Conservation (phyloP, 2,797 vertebrate species). For the Brotogeris chrysoptera region DNA sequence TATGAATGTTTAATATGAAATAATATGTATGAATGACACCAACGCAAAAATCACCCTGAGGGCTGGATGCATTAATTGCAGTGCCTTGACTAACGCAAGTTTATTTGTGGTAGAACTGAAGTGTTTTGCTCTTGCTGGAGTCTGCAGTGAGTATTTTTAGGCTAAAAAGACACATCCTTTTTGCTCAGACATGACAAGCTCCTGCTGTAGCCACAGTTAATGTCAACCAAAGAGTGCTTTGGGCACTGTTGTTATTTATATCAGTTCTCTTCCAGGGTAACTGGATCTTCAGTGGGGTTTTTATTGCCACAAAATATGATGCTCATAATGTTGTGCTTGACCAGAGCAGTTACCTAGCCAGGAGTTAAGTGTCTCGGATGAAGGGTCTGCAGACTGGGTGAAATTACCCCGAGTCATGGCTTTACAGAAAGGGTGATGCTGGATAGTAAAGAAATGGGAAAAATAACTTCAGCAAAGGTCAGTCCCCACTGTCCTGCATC, state of each 20-base stretch:
- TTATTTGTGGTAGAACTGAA: not conserved
- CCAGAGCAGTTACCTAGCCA: not conserved
- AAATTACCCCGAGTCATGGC: not conserved
- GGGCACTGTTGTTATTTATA: not conserved
- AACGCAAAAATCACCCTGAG: not conserved
- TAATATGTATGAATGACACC: not conserved
- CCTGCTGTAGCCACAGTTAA: not conserved
- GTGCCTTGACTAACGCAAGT: not conserved
- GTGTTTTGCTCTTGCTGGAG: not conserved
- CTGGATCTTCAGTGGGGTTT: not conserved
- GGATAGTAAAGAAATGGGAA: not conserved
- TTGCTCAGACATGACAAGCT: not conserved
- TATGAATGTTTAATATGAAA: not conserved
- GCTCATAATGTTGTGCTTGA: not conserved
- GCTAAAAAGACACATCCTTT: not conserved
- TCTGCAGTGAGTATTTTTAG: not conserved
- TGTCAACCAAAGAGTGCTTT: not conserved
- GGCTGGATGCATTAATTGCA: not conserved
- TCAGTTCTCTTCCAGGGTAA: not conserved
- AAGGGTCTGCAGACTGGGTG: not conserved
- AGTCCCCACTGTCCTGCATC: rapidly evolving
- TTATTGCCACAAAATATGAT: not conserved
- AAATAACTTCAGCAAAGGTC: not conserved
- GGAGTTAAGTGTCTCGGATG: not conserved
- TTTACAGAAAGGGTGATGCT: not conserved